Evolutionary conservation across 2,888 invertebrate genomes (phyloP).

Genomic region (Heliconius sara): DNA sequence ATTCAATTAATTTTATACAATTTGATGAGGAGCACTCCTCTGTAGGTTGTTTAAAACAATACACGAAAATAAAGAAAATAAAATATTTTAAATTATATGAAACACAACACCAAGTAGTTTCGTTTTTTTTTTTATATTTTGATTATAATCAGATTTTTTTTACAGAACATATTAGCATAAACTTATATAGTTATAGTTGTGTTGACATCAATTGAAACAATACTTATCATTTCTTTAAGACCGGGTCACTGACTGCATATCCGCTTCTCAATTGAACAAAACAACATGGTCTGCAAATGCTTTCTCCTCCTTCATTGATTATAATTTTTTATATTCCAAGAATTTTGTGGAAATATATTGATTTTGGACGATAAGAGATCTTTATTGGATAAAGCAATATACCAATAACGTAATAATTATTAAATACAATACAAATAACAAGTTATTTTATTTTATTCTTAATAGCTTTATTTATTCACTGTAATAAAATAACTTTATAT

Average conservation of each 20-base stretch:
- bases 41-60: constrained; percentile 27
- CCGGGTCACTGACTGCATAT: constrained; percentile 53
- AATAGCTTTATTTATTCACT: constrained; percentile 16
- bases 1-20: constrained; percentile 75
- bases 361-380: neutral
- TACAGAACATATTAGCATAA: neutral
- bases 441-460: neutral
- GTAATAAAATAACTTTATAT: neutral
- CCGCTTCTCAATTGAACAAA: constrained; percentile 74
- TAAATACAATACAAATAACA: constrained; percentile 5
- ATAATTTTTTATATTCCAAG: constrained; percentile 36
- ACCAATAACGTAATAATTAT: constrained; percentile 8
- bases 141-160: neutral
- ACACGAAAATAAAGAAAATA: neutral
- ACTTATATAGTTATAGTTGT: constrained; percentile 18
- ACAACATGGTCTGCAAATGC: constrained; percentile 47
- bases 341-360: constrained; percentile 43
- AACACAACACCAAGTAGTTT: neutral
- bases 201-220: constrained; percentile 38
- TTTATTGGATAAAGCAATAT: constrained; percentile 18
- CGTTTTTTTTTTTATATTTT: neutral
- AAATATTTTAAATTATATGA: neutral
- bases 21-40: constrained; percentile 49
- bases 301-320: constrained; percentile 42
- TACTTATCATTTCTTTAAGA: constrained; percentile 33